A percentile compares a stretch with the other conserved stretches of the same genome.
Evolutionary conservation across 2,797 vertebrate species (phyloP).

Genomic region (Saxicola maurus): DNA sequence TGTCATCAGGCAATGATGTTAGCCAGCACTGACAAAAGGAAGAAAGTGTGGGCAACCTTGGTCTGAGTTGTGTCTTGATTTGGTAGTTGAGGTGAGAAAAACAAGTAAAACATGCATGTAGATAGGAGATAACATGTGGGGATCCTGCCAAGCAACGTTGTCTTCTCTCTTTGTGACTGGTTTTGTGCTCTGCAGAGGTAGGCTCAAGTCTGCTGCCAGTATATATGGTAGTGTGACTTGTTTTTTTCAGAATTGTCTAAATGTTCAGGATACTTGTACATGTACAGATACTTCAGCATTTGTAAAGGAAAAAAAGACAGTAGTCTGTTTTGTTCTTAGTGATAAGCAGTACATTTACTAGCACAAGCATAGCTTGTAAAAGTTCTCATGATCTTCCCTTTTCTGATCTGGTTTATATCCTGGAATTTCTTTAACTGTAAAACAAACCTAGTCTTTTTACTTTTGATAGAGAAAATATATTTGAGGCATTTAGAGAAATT

Average conservation of each 20-base stretch:
- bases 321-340: background rate
- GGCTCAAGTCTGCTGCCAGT: background rate
- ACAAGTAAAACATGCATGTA: background rate
- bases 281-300: background rate
- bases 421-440: background rate
- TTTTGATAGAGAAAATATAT: background rate
- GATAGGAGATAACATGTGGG: background rate
- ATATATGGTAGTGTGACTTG: too few relatives aligned
- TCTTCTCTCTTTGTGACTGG: background rate
- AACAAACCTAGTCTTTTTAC: background rate
- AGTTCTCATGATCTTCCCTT: background rate
- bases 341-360: background rate
- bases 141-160: background rate
- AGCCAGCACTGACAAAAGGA: background rate
- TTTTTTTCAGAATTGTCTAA: background rate
- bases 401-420: background rate
- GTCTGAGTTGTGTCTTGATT: background rate
- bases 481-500: background rate
- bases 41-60: background rate
- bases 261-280: background rate
- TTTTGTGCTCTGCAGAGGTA: background rate
- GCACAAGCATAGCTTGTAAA: background rate
- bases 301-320: background rate
- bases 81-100: background rate
- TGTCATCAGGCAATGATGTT: background rate